phyloP scores from a whole-genome alignment of 2,888 invertebrate species.

The Morpho helenor region DNA sequence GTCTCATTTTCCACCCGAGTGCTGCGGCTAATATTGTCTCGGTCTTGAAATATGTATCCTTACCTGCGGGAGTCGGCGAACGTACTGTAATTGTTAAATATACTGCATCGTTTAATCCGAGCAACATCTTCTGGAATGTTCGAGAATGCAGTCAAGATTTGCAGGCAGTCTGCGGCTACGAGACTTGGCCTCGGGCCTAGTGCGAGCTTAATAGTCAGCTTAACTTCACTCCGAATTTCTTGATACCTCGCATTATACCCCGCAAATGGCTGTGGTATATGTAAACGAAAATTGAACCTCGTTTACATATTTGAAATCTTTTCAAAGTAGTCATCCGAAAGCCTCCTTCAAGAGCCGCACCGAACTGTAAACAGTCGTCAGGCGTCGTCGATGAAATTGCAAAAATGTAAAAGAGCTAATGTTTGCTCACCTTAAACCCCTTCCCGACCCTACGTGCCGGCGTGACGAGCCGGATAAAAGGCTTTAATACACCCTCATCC shows the following conservation, averaged over 20 bases:
- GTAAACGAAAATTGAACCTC: conserved; percentile 40
- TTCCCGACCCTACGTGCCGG: conserved; percentile 71
- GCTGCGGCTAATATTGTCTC: conserved; percentile 77
- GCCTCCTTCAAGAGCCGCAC: conserved; percentile 42
- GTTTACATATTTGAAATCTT: conserved; percentile 61
- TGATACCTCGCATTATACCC: conserved; percentile 38
- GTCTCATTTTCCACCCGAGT: conserved; percentile 81
- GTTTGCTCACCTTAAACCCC: conserved; percentile 79
- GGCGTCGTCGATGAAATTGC: conserved; percentile 75
- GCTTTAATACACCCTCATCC: conserved; percentile 80
- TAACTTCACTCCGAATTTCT: conserved; percentile 53
- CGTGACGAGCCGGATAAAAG: conserved; percentile 80
- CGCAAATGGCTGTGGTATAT: conserved; percentile 22
- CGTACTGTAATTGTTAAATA: conserved; percentile 74
- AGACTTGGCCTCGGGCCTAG: conserved; percentile 72
- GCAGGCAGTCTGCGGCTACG: conserved; percentile 60
- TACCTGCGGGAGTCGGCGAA: conserved; percentile 65
- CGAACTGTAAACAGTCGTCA: conserved; percentile 64
- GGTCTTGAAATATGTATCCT: conserved; percentile 69
- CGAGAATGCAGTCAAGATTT: conserved; percentile 74
- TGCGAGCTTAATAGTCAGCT: conserved; percentile 57
- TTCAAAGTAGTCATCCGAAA: conserved; percentile 58
- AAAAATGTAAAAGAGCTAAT: conserved; percentile 80
- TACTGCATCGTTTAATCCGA: conserved; percentile 72
- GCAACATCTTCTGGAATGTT: conserved; percentile 75